A percentile compares a stretch with the other conserved stretches of the same genome.
Evolutionary conservation across 2,888 invertebrate genomes (phyloP).

Genomic region (Pterostichus madidus): DNA sequence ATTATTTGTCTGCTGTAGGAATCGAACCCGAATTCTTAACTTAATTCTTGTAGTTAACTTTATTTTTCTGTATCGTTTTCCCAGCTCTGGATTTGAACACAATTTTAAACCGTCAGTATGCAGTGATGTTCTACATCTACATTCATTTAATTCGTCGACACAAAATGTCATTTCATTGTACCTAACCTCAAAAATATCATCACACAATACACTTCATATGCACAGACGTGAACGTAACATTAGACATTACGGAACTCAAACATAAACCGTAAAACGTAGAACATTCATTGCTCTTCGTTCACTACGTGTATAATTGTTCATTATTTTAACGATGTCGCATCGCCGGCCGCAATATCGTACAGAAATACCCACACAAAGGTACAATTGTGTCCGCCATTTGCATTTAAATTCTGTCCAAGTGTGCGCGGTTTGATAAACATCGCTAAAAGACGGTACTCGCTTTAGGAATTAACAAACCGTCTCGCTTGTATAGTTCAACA

Average conservation of each 20-base stretch:
- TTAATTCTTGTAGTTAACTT: no score
- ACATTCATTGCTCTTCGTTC: not conserved
- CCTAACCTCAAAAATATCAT: not conserved
- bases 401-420: slow-evolving; percentile 77
- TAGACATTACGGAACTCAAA: no score
- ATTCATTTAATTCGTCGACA: not conserved
- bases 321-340: slow-evolving; percentile 65
- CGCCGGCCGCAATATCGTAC: slow-evolving; percentile 50
- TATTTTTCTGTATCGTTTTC: no score
- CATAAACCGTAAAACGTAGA: not conserved
- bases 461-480: slow-evolving; percentile 75
- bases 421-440: slow-evolving; percentile 75
- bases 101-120: no score
- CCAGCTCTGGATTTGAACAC: no score
- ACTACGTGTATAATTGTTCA: slow-evolving; percentile 67
- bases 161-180: not conserved
- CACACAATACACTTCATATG: not conserved
- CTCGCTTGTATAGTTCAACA: slow-evolving; percentile 64
- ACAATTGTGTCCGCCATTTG: slow-evolving; percentile 77
- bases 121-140: not conserved
- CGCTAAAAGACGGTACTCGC: slow-evolving; percentile 75
- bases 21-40: no score
- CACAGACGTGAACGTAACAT: no score
- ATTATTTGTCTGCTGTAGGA: no score
- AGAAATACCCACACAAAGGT: slow-evolving; percentile 75